Percentiles rank a stretch among this genome's conserved stretches.
phyloP scores from a whole-genome alignment of 2,888 invertebrate genomes.

The Lypha dubia region DNA sequence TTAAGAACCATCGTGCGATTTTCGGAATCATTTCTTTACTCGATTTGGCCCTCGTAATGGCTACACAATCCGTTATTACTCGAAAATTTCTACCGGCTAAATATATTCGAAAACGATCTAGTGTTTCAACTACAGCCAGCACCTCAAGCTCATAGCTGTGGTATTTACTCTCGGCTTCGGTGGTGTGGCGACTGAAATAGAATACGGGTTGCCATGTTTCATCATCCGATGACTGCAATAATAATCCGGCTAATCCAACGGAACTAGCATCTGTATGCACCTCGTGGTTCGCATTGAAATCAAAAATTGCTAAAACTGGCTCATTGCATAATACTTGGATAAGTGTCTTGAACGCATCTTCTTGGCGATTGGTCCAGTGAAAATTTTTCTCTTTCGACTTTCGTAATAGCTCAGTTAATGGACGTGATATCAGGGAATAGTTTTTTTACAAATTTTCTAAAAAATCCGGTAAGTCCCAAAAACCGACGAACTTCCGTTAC shows the following conservation, averaged over 20 bases:
- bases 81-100: constrained; percentile 45
- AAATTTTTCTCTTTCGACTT: constrained; percentile 22
- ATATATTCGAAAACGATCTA: constrained; percentile 72
- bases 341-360: constrained; percentile 39
- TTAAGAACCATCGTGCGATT: constrained; percentile 45
- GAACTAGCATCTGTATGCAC: constrained; percentile 71
- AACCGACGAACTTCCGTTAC: constrained; percentile 61
- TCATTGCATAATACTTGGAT: constrained; percentile 38
- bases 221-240: constrained; percentile 60
- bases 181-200: constrained; percentile 70
- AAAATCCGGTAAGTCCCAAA: constrained; percentile 69
- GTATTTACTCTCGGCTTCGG: constrained; percentile 60
- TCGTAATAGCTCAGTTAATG: constrained; percentile 29
- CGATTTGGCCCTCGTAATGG: neutral
- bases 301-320: constrained; percentile 60
- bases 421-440: constrained; percentile 57
- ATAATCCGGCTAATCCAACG: constrained; percentile 70
- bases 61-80: too few relatives aligned
- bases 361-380: too few relatives aligned
- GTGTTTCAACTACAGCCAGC: constrained; percentile 67
- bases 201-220: constrained; percentile 66
- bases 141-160: constrained; percentile 70
- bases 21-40: constrained; percentile 28
- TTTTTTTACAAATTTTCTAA: constrained; percentile 67
- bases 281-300: constrained; percentile 61